Conservation (phyloP, 1,140 invertebrate species). For the Drosophila azteca region DNA sequence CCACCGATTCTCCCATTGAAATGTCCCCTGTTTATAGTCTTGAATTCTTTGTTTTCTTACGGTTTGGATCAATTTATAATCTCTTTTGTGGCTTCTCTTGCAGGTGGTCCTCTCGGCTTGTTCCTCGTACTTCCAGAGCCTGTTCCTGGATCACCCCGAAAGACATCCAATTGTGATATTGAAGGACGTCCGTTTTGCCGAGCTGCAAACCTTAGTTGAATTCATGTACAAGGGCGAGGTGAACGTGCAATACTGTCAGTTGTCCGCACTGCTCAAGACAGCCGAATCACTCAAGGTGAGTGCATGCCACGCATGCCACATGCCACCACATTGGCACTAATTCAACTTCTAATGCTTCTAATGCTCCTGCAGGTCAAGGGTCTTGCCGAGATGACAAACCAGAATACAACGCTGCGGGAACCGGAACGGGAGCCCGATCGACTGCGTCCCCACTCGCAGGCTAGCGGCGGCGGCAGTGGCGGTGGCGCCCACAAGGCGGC, state of each 20-base stretch:
- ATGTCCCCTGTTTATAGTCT: not conserved
- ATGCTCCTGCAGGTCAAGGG: constrained; percentile 88
- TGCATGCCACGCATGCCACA: not conserved
- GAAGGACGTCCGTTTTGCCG: constrained; percentile 95
- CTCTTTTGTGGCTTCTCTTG: not conserved
- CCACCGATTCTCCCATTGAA: not conserved
- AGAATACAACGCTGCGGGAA: constrained; percentile 86
- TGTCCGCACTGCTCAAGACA: constrained; percentile 95
- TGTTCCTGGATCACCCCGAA: constrained; percentile 94
- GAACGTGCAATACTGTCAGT: constrained; percentile 96
- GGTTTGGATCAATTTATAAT: not conserved
- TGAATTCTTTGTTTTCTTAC: too few relatives aligned
- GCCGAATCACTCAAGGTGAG: constrained; percentile 94
- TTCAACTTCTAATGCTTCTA: not conserved
- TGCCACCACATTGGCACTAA: too few relatives aligned
- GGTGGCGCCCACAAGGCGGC: constrained; percentile 58
- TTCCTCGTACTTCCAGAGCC: constrained; percentile 96
- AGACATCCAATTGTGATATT: constrained; percentile 96
- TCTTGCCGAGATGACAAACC: constrained; percentile 94
- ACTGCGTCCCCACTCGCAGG: constrained; percentile 79
- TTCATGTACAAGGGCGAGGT: constrained; percentile 99
- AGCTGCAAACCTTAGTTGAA: constrained; percentile 95
- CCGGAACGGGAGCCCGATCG: constrained; percentile 83
- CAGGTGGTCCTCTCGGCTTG: constrained; percentile 95
- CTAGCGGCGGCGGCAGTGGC: constrained; percentile 55